Evolutionary conservation across 2,113 vertebrate species (phyloP), one percentile per base, ranked within the genome.

Genomic region (Nymphicus hollandicus): DNA sequence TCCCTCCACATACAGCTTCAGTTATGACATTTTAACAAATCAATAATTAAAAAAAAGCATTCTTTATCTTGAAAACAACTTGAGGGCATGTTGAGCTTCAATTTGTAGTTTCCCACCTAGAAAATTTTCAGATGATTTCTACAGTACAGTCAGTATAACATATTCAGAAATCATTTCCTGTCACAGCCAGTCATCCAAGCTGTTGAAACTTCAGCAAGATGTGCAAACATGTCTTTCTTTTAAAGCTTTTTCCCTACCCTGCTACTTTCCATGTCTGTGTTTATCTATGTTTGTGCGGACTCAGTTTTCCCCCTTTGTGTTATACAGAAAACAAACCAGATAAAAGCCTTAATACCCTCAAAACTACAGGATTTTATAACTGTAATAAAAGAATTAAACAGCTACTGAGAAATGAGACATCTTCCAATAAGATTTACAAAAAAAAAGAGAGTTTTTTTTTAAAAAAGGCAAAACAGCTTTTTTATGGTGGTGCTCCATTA

Each of bases 211-310:
- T 19, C 3, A 0, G 10, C 10, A 81, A 73, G 5, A 28, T 0
- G 0, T 0, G 0, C 16, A 73, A 19, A 33, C 1, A 1, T 10
- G 33, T 52, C 18, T 4, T 20, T 10, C 3, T 11, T 23, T 47
- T 46, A 24, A n/a, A 33, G 3, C 2, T 61, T 72, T 61, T 58
- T 13, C 4, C 60, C 39, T 41, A 7, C 4, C 17, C 50, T 37
- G 1, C 8, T 73, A 7, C 19, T 56, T 68, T 6, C 19, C 17
- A 28, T 7, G 2, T 28, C 15, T 49, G 2, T 6, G 1, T 23
- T 1, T 10, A 6, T 13, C 28, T 18, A 14, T 9, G 3, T 53
- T 23, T 78, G 13, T 15, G 4, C 69, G 15, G 1, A 60, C 4
- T 53, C 49, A 12, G 25, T 47, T 20, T 6, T 12, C 27, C 4